Evolutionary conservation across 2,113 vertebrate genomes (phyloP).

Genomic region (Rhinolophus ferrumequinum): DNA sequence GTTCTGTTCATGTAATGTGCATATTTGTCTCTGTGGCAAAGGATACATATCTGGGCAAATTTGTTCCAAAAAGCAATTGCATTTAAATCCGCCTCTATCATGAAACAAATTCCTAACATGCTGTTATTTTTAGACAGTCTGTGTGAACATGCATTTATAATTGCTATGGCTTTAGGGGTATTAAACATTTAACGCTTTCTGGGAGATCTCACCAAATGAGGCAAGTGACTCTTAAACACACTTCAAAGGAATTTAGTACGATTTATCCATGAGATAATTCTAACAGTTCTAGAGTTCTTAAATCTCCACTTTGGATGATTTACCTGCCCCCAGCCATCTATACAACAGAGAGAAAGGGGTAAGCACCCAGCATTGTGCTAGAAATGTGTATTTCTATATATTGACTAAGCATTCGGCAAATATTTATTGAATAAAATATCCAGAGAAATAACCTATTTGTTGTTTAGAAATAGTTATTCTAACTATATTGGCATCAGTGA

Average conservation of each 20-base stretch:
- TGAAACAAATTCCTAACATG: conserved; percentile 24
- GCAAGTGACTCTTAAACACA: not conserved
- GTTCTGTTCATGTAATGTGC: conserved; percentile 52
- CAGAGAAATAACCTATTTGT: not conserved
- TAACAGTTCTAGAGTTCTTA: not conserved
- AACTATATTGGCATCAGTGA: not conserved
- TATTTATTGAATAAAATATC: not conserved
- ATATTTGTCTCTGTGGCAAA: conserved; percentile 44
- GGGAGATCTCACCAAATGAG: not conserved
- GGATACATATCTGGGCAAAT: not conserved
- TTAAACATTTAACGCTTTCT: not conserved
- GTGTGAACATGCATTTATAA: not conserved
- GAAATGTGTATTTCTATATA: not conserved
- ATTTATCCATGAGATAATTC: not conserved
- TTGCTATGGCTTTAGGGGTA: not conserved
- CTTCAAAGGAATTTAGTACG: not conserved
- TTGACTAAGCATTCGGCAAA: not conserved
- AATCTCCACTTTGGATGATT: not conserved
- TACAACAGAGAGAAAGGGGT: not conserved
- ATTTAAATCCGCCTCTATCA: not conserved
- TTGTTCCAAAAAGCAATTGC: not conserved
- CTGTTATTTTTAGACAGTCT: not conserved
- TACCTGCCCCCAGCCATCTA: not conserved
- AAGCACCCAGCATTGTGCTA: not conserved
- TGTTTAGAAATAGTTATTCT: not conserved